A percentile compares a stretch with the other conserved stretches of the same genome.
phyloP scores from a whole-genome alignment of 1,140 invertebrate genomes.

The Thereuonema tuberculata region DNA sequence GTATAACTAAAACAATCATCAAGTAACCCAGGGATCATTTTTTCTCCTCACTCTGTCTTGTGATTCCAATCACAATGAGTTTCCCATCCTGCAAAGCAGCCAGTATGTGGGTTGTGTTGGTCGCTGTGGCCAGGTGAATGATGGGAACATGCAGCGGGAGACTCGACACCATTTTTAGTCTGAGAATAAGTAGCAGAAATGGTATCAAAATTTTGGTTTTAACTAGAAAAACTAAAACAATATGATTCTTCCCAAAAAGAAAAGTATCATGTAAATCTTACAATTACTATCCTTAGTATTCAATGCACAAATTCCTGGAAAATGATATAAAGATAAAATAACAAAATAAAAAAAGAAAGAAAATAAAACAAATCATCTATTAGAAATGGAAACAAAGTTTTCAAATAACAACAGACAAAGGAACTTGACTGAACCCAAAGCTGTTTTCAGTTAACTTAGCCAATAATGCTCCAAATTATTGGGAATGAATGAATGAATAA shows the following conservation, averaged over 20 bases:
- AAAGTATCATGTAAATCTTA: constrained; percentile 12
- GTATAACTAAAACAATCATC: constrained; percentile 39
- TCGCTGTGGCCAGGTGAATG: constrained; percentile 41
- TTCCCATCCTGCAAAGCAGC: constrained; percentile 44
- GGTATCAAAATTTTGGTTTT: constrained; percentile 17
- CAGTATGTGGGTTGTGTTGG: constrained; percentile 44
- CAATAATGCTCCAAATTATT: no score
- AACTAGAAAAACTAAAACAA: constrained; percentile 37
- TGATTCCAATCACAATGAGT: constrained; percentile 38
- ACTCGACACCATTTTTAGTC: constrained; percentile 24
- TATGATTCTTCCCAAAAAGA: constrained; percentile 13
- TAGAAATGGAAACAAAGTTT: no score
- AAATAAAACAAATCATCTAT: no score
- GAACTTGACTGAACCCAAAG: no score
- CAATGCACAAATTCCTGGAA: no score
- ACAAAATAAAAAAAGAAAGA: no score
- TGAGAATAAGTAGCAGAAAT: constrained; percentile 18
- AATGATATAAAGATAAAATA: no score
- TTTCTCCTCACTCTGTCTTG: constrained; percentile 20
- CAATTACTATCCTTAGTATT: no score
- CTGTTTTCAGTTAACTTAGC: no score
- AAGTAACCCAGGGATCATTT: constrained; percentile 39
- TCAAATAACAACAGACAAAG: no score
- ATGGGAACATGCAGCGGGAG: constrained; percentile 44
- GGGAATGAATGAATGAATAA: no score